phyloP scores from a whole-genome alignment of 2,797 vertebrate genomes.

The Sebastes baramenuke region DNA sequence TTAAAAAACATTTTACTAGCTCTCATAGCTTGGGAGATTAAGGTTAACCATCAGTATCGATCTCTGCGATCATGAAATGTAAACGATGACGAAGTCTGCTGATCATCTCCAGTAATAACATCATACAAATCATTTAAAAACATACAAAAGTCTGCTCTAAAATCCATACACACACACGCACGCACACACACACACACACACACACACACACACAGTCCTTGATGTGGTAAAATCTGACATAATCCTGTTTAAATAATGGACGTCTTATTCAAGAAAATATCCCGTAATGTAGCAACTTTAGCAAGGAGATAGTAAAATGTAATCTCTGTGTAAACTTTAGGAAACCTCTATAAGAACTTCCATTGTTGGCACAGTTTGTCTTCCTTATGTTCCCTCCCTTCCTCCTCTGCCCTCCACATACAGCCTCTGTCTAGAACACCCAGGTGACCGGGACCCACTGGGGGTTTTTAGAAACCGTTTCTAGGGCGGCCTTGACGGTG shows the following conservation, averaged over 20 bases:
- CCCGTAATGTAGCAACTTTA: background rate
- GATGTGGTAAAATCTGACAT: slow-evolving; percentile 8
- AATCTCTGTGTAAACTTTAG: background rate
- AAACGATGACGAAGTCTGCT: slow-evolving; percentile 44
- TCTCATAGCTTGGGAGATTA: background rate
- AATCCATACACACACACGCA: background rate
- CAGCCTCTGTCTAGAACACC: slow-evolving; percentile 86
- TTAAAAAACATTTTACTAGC: background rate
- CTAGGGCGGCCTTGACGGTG: slow-evolving; percentile 87
- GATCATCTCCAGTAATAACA: slow-evolving; percentile 53
- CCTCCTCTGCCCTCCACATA: background rate
- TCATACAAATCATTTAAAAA: slow-evolving; percentile 22
- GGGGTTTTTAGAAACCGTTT: slow-evolving; percentile 86
- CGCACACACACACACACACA: background rate
- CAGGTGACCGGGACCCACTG: slow-evolving; percentile 97
- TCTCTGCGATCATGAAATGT: slow-evolving; percentile 19
- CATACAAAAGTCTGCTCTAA: background rate
- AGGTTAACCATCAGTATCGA: background rate
- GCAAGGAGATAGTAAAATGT: background rate
- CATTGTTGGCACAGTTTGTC: background rate
- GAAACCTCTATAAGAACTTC: background rate
- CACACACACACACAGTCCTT: background rate
- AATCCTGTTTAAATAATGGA: slow-evolving; percentile 3
- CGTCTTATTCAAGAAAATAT: background rate
- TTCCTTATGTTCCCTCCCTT: background rate